Conservation (phyloP, 2,797 vertebrate genomes). For the Schizopygopsis pylzovi region DNA sequence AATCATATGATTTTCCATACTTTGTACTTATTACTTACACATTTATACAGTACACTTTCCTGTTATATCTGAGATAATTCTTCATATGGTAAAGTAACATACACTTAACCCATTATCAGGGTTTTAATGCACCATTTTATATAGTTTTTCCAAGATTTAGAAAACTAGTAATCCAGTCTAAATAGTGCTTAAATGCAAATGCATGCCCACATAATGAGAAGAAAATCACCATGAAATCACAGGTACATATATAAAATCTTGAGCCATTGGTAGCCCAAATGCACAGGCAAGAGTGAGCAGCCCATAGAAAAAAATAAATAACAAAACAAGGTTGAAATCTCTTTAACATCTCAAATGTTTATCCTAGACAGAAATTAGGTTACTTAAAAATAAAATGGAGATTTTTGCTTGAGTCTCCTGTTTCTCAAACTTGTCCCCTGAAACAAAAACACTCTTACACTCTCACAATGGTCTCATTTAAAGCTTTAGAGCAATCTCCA, state of each 20-base stretch:
- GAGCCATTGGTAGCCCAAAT: background rate
- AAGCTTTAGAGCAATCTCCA: no score
- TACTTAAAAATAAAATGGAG: no score
- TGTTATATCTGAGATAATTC: background rate
- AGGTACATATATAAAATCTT: background rate
- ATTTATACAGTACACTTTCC: background rate
- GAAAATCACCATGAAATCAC: background rate
- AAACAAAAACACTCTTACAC: no score
- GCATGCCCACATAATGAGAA: background rate
- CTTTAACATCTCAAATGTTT: no score
- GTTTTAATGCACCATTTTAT: background rate
- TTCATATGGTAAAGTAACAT: background rate
- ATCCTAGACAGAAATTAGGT: no score
- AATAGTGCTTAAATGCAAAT: background rate
- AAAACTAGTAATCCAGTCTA: background rate
- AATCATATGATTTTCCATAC: background rate
- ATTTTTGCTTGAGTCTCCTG: no score
- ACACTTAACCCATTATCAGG: background rate
- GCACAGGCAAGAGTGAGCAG: background rate
- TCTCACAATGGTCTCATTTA: no score
- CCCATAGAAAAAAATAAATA: no score
- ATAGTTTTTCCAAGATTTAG: background rate
- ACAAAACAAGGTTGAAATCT: no score
- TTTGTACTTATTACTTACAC: background rate
- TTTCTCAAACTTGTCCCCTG: no score